Conservation (phyloP, 2,113 vertebrate genomes). For the Egretta garzetta region DNA sequence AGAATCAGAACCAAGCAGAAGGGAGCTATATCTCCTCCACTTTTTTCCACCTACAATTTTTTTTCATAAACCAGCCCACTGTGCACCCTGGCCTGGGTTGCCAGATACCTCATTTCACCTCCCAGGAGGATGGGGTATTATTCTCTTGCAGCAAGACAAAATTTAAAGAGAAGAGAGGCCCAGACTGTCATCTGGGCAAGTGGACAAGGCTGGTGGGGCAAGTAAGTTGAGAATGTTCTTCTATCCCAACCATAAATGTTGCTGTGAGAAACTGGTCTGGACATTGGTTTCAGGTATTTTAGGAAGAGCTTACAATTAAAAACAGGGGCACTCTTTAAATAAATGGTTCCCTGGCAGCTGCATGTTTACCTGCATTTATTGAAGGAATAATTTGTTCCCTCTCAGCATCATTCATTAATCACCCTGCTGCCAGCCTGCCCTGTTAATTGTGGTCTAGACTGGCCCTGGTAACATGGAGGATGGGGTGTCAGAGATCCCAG, state of each 20-base stretch:
- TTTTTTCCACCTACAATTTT: background rate
- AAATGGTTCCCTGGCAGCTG: background rate
- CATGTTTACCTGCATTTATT: background rate
- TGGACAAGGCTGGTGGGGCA: background rate
- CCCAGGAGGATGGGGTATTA: background rate
- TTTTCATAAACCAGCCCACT: background rate
- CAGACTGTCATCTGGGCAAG: background rate
- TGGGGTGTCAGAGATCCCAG: background rate
- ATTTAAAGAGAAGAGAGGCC: background rate
- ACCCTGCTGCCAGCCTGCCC: background rate
- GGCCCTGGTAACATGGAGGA: background rate
- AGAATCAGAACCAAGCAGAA: background rate
- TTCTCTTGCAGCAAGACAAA: background rate
- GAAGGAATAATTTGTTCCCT: background rate
- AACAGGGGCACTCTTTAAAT: background rate
- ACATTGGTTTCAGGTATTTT: background rate
- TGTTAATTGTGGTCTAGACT: background rate
- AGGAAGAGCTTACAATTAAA: background rate
- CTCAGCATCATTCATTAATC: background rate
- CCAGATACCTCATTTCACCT: background rate
- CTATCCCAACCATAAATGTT: background rate
- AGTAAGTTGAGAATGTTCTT: background rate
- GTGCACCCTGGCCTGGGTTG: background rate
- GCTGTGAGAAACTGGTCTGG: background rate
- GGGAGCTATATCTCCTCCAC: background rate